A percentile compares a stretch with the other conserved stretches of the same genome.
phyloP scores from a whole-genome alignment of 2,888 invertebrate species.

The Rhyacophila evoluta region DNA sequence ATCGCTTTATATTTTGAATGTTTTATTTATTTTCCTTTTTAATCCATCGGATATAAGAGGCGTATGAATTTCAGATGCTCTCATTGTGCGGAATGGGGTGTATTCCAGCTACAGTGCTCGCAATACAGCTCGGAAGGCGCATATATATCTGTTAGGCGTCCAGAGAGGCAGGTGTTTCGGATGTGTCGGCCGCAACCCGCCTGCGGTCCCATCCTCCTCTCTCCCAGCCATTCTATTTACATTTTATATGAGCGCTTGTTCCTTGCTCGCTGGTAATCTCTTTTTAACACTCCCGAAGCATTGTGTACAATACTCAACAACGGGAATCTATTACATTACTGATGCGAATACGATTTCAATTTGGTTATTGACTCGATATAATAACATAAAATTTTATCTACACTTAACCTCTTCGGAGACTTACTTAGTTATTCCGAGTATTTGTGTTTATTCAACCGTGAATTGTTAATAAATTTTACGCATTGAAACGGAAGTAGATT shows the following conservation, averaged over 20 bases:
- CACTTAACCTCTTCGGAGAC: too few species aligned
- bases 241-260: constrained; percentile 18
- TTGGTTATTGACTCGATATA: neutral
- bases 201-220: neutral
- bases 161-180: constrained; percentile 18
- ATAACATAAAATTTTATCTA: too few species aligned
- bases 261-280: constrained; percentile 4
- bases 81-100: neutral
- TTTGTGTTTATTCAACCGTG: too few species aligned
- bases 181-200: neutral
- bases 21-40: neutral
- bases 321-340: neutral
- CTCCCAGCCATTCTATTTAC: neutral
- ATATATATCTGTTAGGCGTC: constrained; percentile 16
- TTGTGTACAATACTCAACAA: neutral
- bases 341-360: neutral
- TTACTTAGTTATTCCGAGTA: too few species aligned
- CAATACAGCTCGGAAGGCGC: neutral
- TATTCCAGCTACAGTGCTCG: neutral
- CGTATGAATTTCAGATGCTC: neutral
- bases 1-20: too few species aligned
- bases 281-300: neutral
- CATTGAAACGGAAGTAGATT: too few species aligned
- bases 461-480: too few species aligned
- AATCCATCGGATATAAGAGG: neutral